These are phyloP conservation scores for Neocrepidodera transversa DNA, from an alignment of 2,888 invertebrate genomes.

Conservation along the genomic window DNA sequence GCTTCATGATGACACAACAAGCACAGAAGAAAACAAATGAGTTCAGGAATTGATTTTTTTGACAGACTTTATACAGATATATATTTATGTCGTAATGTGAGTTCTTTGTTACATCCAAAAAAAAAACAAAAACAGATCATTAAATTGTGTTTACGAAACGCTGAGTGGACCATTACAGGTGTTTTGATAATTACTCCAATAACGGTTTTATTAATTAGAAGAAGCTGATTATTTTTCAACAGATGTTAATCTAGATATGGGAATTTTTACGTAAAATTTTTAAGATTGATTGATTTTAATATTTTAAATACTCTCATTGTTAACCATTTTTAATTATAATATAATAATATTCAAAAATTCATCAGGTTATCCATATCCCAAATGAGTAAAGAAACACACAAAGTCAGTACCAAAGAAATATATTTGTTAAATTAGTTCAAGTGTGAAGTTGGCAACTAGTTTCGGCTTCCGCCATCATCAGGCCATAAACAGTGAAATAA, in stretches of 20 bases:
- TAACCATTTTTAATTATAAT: no score
- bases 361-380: no score
- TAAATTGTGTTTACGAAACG: conserved; percentile 18
- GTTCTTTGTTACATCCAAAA: conserved; percentile 5
- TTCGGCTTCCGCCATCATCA: no score
- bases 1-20: conserved; percentile 6
- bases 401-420: no score
- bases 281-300: no score
- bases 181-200: conserved; percentile 8
- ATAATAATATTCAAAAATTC: no score
- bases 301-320: no score
- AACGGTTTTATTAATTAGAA: conserved; percentile 20
- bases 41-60: conserved; percentile 13
- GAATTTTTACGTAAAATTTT: no score
- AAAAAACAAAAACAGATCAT: conserved; percentile 1
- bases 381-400: no score
- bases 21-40: conserved; percentile 18
- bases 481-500: no score
- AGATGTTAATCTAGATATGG: background rate
- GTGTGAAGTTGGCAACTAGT: no score
- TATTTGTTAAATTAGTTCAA: no score
- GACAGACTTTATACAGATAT: background rate
- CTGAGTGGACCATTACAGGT: conserved; percentile 19
- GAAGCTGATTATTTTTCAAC: background rate
- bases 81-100: background rate